phyloP scores from a whole-genome alignment of 2,113 vertebrate genomes.

The Xenopus laevis region DNA sequence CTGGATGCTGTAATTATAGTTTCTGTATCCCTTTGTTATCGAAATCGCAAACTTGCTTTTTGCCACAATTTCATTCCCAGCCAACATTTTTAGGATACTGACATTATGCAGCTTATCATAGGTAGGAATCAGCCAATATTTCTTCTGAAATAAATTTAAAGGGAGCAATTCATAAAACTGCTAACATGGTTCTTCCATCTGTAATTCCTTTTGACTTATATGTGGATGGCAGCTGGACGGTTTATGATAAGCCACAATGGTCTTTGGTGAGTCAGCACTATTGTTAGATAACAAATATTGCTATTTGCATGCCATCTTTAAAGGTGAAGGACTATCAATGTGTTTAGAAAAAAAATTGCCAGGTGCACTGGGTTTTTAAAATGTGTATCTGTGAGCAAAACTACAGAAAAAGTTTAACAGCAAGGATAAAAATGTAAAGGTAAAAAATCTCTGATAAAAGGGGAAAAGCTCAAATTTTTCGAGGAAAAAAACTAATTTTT shows the following conservation, averaged over 20 bases:
- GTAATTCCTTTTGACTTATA: slow-evolving; percentile 1
- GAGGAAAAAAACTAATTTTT: no score
- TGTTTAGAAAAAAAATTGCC: not conserved
- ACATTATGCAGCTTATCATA: slow-evolving; percentile 1
- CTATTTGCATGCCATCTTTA: not conserved
- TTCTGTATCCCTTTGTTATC: not conserved
- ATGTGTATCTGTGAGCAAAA: not conserved
- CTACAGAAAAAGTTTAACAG: not conserved
- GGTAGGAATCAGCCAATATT: slow-evolving; percentile 13
- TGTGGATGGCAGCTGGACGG: slow-evolving; percentile 6
- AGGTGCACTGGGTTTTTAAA: not conserved
- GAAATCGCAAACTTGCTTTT: not conserved
- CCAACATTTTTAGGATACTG: not conserved
- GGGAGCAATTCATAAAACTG: not conserved
- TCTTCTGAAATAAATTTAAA: slow-evolving; percentile 13
- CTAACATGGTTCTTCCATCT: not conserved
- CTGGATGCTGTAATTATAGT: slow-evolving; percentile 25
- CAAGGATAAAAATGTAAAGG: no score
- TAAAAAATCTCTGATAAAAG: no score
- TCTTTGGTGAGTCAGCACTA: not conserved
- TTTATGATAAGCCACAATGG: not conserved
- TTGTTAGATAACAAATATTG: not conserved
- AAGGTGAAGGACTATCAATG: not conserved
- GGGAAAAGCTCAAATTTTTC: no score
- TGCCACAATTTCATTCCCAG: not conserved